Evolutionary conservation across 2,113 vertebrate species (phyloP), one percentile per base, ranked within the genome.

Genomic region (Macrotus californicus): DNA sequence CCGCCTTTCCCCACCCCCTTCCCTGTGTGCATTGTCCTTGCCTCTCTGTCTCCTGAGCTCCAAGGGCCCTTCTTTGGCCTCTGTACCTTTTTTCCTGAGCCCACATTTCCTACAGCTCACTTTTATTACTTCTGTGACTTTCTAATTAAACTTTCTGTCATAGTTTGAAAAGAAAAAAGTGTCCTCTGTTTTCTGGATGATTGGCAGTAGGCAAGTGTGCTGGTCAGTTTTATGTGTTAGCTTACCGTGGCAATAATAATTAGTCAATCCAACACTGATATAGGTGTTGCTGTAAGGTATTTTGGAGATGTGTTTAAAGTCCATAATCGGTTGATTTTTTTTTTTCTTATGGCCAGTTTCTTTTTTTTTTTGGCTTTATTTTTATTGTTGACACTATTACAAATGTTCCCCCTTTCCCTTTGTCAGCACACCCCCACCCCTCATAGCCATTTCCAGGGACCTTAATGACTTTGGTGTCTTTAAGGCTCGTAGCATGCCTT

Each of bases 111-210:
- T 61, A 59, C 48, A 24, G 54, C 59, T 64, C 61, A 64, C 61
- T 66, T 67, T 34, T 15, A n/a, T 13, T n/a, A 67, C 64, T 34
- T 67, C 64, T 66, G 61, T 14, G 64, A 66, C 64, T 67, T 66
- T n/a, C 64, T 67, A n/a, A n/a, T 7, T 67, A 19, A n/a, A 67
- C 64, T 18, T 66, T 14, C 61, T 66, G 5, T 34, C 29, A n/a
- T 14, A n/a, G 34, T 89, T 64, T 89, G 43, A 46, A 90, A 85
- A 72, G 70, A 54, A 87, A 95, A 94, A 90, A 61, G 59, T 67
- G 43, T 56, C 19, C 19, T 12, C 50, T 31, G 61, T 31, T 73
- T 69, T 3, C 29, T 77, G 13, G n/a, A 34, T 41, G 12, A 19
- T 73, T 86, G 56, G 43, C 79, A 70, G 41, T 39, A 39, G 7